These are phyloP conservation scores for Halichoeres trimaculatus DNA, from an alignment of 2,113 vertebrate genomes.

Conservation along the genomic window DNA sequence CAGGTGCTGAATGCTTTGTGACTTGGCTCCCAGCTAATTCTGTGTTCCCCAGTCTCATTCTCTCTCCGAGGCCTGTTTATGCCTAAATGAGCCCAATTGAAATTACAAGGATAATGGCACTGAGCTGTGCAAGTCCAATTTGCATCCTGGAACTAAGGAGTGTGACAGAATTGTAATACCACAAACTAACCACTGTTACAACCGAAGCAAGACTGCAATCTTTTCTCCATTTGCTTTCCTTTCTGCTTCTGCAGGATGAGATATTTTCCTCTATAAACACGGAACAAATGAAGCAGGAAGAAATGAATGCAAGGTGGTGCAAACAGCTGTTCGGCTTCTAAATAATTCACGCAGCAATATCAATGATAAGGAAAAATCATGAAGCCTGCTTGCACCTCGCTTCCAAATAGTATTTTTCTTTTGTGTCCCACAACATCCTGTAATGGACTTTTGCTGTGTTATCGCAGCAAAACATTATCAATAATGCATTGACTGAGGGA, in stretches of 20 bases:
- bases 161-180: conserved; percentile 40
- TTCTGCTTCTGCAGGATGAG: background rate
- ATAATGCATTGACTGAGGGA: conserved; percentile 65
- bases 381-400: background rate
- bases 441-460: conserved; percentile 54
- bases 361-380: conserved; percentile 1
- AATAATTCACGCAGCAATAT: conserved; percentile 37
- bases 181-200: background rate
- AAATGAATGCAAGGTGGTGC: background rate
- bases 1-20: conserved; percentile 72
- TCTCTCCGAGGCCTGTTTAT: conserved; percentile 68
- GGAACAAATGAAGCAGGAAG: background rate
- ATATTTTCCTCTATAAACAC: background rate
- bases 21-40: conserved; percentile 71
- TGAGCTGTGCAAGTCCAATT: conserved; percentile 40
- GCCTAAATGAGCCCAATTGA: conserved; percentile 58
- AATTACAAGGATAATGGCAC: conserved; percentile 51
- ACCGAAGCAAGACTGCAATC: background rate
- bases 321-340: conserved; percentile 35
- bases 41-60: conserved; percentile 41
- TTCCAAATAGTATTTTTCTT: conserved; percentile 26
- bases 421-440: conserved; percentile 15
- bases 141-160: conserved; percentile 40
- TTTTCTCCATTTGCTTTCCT: background rate
- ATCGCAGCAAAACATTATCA: conserved; percentile 66